Evolutionary conservation across 2,888 invertebrate species (phyloP), one percentile per base, ranked within the genome.

Genomic region (Temnothorax rugatulus): DNA sequence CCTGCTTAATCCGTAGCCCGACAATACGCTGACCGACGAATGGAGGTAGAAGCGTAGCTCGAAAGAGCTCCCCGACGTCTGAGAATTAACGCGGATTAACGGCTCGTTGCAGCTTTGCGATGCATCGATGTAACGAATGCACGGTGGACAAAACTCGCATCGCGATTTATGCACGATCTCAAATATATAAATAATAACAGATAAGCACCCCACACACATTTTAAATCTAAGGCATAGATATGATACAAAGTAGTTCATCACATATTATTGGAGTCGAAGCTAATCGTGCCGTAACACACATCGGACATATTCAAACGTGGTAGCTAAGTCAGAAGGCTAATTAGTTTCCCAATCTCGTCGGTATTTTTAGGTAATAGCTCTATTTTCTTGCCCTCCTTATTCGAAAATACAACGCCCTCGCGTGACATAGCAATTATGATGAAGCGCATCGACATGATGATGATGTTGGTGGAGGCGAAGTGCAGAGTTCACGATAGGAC

Each of bases 401-500:
- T 68, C 61, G 15, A 47, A 79, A 79, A 79, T 47, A 52, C 47
- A 76, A 77, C 57, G 71, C 34, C 71, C 34, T 68, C 59, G 29
- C 52, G 75, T 59, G 81, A 68, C 83, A 75, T 77, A 87, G 15
- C 68, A 34, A 21, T 75, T 76, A 86, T 73, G 85, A 82, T 82
- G 84, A 73, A 83, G 77, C 82, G 61, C 57, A 21, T 38, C 50
- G 66, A 29, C 25, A 69, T 7, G 44, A 44, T 9, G 44, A 38
- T 34, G 84, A 44, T 57, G 64, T 34, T 4, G 34, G 44, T 44
- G 68, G 59, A 50, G 50, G 61, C 59, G 84, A 85, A 84, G 84
- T 66, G 87, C 83, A 86, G 73, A 87, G 88, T 87, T 88, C 87
- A 86, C 66, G 75, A 76, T 86, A 81, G 86, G 86, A 76, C 85